phyloP scores from a whole-genome alignment of 64 coral and sea anemone species.

The Hydrozoanthus tunicans region DNA sequence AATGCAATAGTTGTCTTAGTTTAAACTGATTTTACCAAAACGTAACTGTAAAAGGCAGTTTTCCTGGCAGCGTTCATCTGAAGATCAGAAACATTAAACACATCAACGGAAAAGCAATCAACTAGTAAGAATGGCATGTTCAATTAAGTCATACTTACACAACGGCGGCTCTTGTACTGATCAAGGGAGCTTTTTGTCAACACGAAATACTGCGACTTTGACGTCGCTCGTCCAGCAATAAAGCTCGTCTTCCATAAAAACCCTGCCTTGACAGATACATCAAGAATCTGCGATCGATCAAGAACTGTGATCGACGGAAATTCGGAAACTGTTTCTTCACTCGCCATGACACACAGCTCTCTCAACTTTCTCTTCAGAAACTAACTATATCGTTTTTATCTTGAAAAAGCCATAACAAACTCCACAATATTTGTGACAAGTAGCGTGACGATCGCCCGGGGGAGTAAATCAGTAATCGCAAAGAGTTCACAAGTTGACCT shows the following conservation, averaged over 20 bases:
- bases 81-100: too few relatives aligned
- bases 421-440: background rate
- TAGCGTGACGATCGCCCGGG: background rate
- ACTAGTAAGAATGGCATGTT: too few relatives aligned
- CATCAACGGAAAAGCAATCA: too few relatives aligned
- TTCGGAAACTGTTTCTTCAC: background rate
- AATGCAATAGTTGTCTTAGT: too few relatives aligned
- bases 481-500: background rate
- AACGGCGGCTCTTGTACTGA: constrained; percentile 75
- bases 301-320: background rate
- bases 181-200: constrained; percentile 81
- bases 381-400: background rate
- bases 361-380: background rate
- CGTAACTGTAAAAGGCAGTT: too few relatives aligned
- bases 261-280: constrained; percentile 55
- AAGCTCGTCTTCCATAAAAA: constrained; percentile 73
- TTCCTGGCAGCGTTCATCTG: too few relatives aligned
- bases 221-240: constrained; percentile 52
- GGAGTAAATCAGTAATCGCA: too few relatives aligned
- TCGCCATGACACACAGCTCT: constrained; percentile 16
- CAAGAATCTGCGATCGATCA: background rate
- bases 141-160: constrained; percentile 60
- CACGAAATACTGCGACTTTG: constrained; percentile 74
- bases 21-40: too few relatives aligned
- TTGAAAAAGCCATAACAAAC: background rate